Conservation (phyloP, 2,888 invertebrate genomes). For the Limnephilus lunatus region DNA sequence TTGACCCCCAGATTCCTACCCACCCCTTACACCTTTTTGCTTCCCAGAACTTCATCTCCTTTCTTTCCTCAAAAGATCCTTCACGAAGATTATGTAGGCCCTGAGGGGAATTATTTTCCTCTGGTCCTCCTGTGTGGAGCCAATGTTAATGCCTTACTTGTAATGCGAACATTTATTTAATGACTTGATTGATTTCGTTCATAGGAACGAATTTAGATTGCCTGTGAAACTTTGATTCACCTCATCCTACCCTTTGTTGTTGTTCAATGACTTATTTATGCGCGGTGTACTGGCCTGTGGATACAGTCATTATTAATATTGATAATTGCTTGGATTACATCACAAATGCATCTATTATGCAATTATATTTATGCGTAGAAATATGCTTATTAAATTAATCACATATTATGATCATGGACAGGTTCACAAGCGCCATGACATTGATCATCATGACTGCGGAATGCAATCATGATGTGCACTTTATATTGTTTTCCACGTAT, state of each 20-base stretch:
- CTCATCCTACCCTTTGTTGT: neutral
- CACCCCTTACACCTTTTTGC: too few relatives aligned
- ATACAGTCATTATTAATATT: neutral
- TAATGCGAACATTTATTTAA: neutral
- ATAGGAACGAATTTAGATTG: neutral
- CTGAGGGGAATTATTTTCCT: too few relatives aligned
- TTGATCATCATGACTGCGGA: slow-evolving; percentile 16
- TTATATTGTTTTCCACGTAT: slow-evolving; percentile 11
- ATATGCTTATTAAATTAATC: slow-evolving; percentile 13
- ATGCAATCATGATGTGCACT: slow-evolving; percentile 19
- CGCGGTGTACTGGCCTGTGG: neutral
- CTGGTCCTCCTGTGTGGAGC: too few relatives aligned
- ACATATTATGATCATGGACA: neutral
- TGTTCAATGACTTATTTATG: neutral
- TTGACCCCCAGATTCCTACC: too few relatives aligned
- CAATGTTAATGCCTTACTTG: too few relatives aligned
- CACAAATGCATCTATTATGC: neutral
- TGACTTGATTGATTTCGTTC: neutral
- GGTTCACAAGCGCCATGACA: slow-evolving; percentile 28
- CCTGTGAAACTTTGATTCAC: neutral
- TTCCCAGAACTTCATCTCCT: too few relatives aligned
- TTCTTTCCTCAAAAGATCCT: too few relatives aligned
- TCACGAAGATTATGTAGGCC: too few relatives aligned
- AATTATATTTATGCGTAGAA: slow-evolving; percentile 22
- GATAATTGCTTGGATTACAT: neutral